Conservation (phyloP, 1,140 invertebrate species). For the Caenorhabditis tropicalis region DNA sequence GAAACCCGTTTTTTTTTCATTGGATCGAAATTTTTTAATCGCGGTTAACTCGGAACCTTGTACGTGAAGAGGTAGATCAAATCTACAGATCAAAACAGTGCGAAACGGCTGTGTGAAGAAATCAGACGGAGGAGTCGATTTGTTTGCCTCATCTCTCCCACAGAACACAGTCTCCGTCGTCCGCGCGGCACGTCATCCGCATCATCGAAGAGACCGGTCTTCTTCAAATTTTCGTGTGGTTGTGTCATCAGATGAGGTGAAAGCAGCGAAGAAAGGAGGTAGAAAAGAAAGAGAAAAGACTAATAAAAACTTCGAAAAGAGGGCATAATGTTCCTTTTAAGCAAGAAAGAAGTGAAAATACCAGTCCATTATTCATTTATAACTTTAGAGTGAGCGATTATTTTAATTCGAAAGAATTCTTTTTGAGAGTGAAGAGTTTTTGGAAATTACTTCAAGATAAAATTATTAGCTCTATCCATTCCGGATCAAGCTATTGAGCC, state of each 20-base stretch:
- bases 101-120: neutral
- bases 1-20: no score
- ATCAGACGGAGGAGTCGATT: neutral
- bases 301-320: neutral
- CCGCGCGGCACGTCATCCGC: conserved; percentile 9
- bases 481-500: no score
- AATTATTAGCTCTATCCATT: no score
- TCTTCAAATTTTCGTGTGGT: neutral
- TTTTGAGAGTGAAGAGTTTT: no score
- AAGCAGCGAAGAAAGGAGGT: neutral
- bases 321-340: neutral
- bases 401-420: no score
- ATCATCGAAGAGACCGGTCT: conserved; percentile 4
- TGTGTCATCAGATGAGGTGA: conserved; percentile 30
- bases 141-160: no score
- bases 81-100: neutral
- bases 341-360: neutral
- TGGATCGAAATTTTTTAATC: neutral
- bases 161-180: conserved; percentile 17
- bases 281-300: neutral
- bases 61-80: neutral
- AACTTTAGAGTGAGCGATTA: no score
- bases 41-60: neutral
- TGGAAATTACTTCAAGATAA: neutral
- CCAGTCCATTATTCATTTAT: neutral